Conservation (phyloP, 2,797 vertebrate species). For the Crax fasciolata region DNA sequence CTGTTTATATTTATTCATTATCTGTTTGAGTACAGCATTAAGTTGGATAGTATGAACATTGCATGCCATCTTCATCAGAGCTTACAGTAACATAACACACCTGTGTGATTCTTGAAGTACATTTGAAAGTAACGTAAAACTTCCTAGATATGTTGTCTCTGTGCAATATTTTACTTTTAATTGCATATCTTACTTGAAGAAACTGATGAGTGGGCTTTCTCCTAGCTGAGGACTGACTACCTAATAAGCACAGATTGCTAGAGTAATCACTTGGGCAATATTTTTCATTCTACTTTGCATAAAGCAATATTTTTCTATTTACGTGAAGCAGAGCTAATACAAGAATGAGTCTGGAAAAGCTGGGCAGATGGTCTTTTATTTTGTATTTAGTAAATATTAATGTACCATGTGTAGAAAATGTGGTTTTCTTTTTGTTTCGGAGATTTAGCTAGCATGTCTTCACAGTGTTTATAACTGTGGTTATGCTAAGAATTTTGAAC, state of each 20-base stretch:
- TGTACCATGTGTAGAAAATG: neutral
- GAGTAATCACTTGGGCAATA: neutral
- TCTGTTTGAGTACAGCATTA: neutral
- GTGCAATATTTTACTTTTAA: slow-evolving; percentile 61
- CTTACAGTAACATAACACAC: slow-evolving; percentile 15
- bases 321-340: neutral
- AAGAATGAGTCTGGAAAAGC: neutral
- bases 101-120: slow-evolving; percentile 45
- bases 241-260: neutral
- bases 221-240: neutral
- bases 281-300: neutral
- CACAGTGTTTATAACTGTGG: neutral
- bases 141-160: neutral
- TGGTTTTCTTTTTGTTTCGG: neutral
- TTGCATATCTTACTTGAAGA: slow-evolving; percentile 61
- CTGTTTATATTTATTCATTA: neutral
- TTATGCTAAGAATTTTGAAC: neutral
- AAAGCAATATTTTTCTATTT: slow-evolving; percentile 39
- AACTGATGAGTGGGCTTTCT: slow-evolving; percentile 25
- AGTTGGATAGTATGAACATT: neutral
- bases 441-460: neutral
- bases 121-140: slow-evolving; percentile 8
- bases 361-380: neutral
- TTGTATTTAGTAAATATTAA: slow-evolving; percentile 29
- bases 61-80: neutral